Evolutionary conservation across 2,888 invertebrate species (phyloP).

Genomic region (Plagodis dolabraria): DNA sequence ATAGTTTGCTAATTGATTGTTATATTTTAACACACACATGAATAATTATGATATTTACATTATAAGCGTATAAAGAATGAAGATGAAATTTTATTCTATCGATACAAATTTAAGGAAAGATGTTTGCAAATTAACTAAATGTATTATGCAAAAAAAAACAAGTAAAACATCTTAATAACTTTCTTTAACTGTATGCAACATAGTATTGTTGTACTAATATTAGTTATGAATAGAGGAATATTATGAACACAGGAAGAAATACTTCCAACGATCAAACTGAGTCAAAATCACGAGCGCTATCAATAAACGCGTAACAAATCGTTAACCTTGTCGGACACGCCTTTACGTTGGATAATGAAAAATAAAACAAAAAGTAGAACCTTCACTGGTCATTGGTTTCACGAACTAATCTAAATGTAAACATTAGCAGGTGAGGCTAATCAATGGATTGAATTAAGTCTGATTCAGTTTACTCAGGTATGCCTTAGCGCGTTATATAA

Average conservation of each 20-base stretch:
- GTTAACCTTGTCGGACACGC: conserved; percentile 58
- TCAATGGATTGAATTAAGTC: conserved; percentile 2
- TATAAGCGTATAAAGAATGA: no score
- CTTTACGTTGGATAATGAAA: conserved; percentile 38
- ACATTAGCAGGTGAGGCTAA: conserved; percentile 23
- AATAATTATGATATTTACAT: no score
- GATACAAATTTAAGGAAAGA: no score
- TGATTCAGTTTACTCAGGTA: conserved; percentile 1
- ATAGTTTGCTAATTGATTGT: no score
- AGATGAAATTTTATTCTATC: no score
- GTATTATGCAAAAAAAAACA: no score
- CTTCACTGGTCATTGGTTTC: conserved; percentile 56
- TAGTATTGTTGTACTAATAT: no score
- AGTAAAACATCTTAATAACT: no score
- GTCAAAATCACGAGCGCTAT: conserved; percentile 25
- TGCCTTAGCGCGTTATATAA: no score
- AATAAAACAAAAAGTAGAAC: conserved; percentile 57
- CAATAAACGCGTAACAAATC: conserved; percentile 54
- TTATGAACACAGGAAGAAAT: not conserved
- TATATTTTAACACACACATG: no score
- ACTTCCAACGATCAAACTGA: not conserved
- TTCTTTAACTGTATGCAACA: no score
- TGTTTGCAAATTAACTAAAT: no score
- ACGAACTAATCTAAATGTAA: conserved; percentile 35
- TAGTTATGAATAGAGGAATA: not conserved